A percentile compares a stretch with the other conserved stretches of the same genome.
Evolutionary conservation across 2,797 vertebrate species (phyloP).

Genomic region (Morus bassanus): DNA sequence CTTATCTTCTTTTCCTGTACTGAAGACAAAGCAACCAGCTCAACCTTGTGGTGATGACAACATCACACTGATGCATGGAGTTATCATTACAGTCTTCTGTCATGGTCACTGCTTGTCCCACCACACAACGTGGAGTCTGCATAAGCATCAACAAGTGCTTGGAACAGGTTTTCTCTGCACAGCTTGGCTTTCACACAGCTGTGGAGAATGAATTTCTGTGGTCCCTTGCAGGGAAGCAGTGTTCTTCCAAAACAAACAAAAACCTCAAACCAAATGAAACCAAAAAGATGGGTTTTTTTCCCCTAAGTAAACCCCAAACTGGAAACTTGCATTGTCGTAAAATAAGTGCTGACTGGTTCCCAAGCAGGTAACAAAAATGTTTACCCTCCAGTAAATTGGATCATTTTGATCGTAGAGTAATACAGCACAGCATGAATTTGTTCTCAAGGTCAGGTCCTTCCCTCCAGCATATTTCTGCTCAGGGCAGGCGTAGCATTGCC

Average conservation of each 20-base stretch:
- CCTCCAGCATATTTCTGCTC: neutral
- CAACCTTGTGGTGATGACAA: neutral
- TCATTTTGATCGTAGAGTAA: neutral
- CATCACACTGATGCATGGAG: neutral
- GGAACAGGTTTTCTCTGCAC: conserved; percentile 30
- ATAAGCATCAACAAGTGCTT: neutral
- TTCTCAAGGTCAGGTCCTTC: neutral
- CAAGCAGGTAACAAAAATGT: conserved; percentile 41
- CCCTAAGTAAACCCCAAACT: conserved; percentile 2
- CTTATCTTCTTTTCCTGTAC: neutral
- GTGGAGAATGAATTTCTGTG: conserved; percentile 41
- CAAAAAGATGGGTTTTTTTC: neutral
- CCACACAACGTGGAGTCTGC: neutral
- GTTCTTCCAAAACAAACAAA: conserved; percentile 55
- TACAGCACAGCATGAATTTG: neutral
- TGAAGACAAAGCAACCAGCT: neutral
- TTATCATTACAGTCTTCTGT: neutral
- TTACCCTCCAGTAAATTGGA: neutral
- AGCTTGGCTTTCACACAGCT: conserved; percentile 11
- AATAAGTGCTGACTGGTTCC: conserved; percentile 6
- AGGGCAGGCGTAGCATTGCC: neutral
- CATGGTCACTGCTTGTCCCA: neutral
- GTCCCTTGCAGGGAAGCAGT: conserved; percentile 23
- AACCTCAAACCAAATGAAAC: conserved; percentile 42
- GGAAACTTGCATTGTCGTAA: conserved; percentile 24